Percentiles rank a stretch among this genome's conserved stretches.
Conservation (phyloP, 1,140 invertebrate species). For the Hermatobates lingyangjiaoensis region DNA sequence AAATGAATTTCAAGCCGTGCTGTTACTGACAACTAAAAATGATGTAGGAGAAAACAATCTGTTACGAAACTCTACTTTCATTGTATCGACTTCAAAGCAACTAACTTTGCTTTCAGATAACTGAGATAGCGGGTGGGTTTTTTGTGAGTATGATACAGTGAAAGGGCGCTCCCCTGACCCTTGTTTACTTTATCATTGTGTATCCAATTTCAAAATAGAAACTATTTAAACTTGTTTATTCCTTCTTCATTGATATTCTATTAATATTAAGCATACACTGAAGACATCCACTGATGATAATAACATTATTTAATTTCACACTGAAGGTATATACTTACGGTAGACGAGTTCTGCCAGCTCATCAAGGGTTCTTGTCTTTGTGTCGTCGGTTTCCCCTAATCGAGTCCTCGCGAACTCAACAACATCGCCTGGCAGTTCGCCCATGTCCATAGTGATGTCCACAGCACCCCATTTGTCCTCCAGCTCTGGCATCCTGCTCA, state of each 20-base stretch:
- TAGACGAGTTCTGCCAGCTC: constrained; percentile 56
- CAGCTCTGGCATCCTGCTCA: constrained; percentile 12
- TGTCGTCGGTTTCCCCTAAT: constrained; percentile 32
- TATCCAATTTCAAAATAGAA: neutral
- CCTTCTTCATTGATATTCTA: neutral
- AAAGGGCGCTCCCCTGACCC: neutral
- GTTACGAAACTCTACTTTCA: too few relatives aligned
- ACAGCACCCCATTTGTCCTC: constrained; percentile 24
- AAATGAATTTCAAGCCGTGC: too few relatives aligned
- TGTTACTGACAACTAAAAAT: too few relatives aligned
- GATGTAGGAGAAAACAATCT: too few relatives aligned
- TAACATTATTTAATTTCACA: too few relatives aligned
- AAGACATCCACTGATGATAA: too few relatives aligned
- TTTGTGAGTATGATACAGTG: neutral
- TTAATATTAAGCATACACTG: too few relatives aligned
- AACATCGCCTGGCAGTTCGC: constrained; percentile 24
- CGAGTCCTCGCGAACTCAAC: constrained; percentile 28
- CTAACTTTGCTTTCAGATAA: too few relatives aligned
- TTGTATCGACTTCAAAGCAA: too few relatives aligned
- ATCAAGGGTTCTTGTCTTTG: constrained; percentile 35
- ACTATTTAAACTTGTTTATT: neutral
- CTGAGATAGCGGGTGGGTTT: too few relatives aligned
- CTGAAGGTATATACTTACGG: constrained; percentile 33
- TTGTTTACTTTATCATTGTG: neutral
- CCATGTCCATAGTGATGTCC: constrained; percentile 24